Conservation (phyloP, 2,797 vertebrate species). For the Naso thynnoides region DNA sequence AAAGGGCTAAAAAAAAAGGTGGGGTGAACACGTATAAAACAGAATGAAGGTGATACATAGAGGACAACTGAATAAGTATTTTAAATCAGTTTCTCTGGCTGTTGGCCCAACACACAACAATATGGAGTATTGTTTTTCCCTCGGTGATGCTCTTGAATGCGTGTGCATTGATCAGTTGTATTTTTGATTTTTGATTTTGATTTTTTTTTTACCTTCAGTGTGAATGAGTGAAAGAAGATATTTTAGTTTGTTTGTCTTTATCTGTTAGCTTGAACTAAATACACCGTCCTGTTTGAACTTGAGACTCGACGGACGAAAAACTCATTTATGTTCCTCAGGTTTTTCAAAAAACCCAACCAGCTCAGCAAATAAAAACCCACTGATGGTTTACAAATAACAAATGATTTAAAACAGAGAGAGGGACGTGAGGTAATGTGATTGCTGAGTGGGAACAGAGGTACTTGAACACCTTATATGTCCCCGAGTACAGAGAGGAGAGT, state of each 20-base stretch:
- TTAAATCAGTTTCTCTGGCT: conserved; percentile 26
- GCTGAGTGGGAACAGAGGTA: conserved; percentile 1
- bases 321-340: background rate
- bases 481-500: conserved; percentile 18
- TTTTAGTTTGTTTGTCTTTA: conserved; percentile 42
- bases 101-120: conserved; percentile 62
- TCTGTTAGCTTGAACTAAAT: conserved; percentile 15
- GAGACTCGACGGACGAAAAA: background rate
- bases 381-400: background rate
- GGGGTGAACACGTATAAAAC: conserved; percentile 42
- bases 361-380: background rate
- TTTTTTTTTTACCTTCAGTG: conserved; percentile 48
- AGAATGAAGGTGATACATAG: conserved; percentile 29
- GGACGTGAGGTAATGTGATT: background rate
- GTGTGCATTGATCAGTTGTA: conserved; percentile 55
- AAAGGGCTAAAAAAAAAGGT: conserved; percentile 29
- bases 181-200: conserved; percentile 36
- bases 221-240: conserved; percentile 60
- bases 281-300: conserved; percentile 5
- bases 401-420: background rate
- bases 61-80: conserved; percentile 39
- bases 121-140: conserved; percentile 74
- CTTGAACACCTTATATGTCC: conserved; percentile 12
- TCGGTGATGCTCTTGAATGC: conserved; percentile 69
- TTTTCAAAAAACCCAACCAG: conserved; percentile 1